Percentiles rank a stretch among this genome's conserved stretches.
phyloP scores from a whole-genome alignment of 1,140 invertebrate genomes.

The Drosophila mauritiana region DNA sequence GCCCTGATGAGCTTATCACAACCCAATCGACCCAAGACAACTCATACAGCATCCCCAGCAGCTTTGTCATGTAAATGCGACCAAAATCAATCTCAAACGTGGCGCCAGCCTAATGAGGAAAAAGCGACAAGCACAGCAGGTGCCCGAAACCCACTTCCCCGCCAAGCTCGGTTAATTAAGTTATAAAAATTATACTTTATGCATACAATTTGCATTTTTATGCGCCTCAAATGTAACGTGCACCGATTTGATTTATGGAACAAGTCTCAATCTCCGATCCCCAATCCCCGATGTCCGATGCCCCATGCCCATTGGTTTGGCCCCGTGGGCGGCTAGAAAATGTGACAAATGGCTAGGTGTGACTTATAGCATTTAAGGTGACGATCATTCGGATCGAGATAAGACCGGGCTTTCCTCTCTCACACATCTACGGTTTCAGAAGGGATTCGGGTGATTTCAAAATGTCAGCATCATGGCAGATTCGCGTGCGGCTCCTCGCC shows the following conservation, averaged over 20 bases:
- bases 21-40: slow-evolving; percentile 33
- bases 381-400: slow-evolving; percentile 33
- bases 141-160: neutral
- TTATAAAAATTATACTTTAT: slow-evolving; percentile 83
- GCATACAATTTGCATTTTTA: slow-evolving; percentile 82
- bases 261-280: slow-evolving; percentile 1
- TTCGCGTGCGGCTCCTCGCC: slow-evolving; percentile 53
- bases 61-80: slow-evolving; percentile 73
- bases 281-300: slow-evolving; percentile 1
- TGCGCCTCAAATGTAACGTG: slow-evolving; percentile 73
- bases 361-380: slow-evolving; percentile 68
- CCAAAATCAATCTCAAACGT: slow-evolving; percentile 72
- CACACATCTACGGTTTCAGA: slow-evolving; percentile 73
- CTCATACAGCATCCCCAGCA: slow-evolving; percentile 4
- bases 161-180: slow-evolving; percentile 66
- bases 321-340: slow-evolving; percentile 55
- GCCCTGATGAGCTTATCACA: slow-evolving; percentile 42
- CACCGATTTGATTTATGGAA: slow-evolving; percentile 65
- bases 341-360: slow-evolving; percentile 77
- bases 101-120: slow-evolving; percentile 76
- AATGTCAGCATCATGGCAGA: slow-evolving; percentile 50
- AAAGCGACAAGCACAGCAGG: slow-evolving; percentile 54
- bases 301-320: neutral
- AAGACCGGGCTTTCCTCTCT: slow-evolving; percentile 48
- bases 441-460: slow-evolving; percentile 36